Percentiles rank a stretch among this genome's conserved stretches.
phyloP scores from a whole-genome alignment of 1,140 invertebrate species.

The Meloidogyne chitwoodi region DNA sequence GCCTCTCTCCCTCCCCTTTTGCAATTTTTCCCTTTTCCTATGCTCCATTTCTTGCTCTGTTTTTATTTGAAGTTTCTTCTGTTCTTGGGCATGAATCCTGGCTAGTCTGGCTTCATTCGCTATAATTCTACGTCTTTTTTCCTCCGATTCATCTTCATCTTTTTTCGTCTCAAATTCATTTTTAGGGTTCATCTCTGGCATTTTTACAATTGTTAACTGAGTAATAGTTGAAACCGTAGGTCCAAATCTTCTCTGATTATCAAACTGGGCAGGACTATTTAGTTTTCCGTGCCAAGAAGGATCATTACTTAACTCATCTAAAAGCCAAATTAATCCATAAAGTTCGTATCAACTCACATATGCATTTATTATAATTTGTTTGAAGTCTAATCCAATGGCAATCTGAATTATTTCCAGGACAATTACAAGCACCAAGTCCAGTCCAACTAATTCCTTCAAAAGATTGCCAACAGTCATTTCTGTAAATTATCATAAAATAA shows the following conservation, averaged over 20 bases:
- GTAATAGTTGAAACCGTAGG: not conserved
- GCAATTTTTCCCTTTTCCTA: not conserved
- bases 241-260: not conserved
- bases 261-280: slow-evolving; percentile 4
- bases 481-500: slow-evolving; percentile 3
- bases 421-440: slow-evolving; percentile 51
- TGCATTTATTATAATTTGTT: slow-evolving; percentile 60
- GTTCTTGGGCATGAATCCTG: not conserved
- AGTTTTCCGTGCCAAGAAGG: slow-evolving; percentile 5
- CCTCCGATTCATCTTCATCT: not conserved
- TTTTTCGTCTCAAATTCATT: not conserved
- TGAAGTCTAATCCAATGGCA: slow-evolving; percentile 59
- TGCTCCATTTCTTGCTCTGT: not conserved
- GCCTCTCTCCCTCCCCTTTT: not conserved
- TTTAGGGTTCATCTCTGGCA: not conserved
- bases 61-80: not conserved
- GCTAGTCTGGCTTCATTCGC: not conserved
- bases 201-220: not conserved
- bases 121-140: not conserved
- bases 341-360: slow-evolving; percentile 35
- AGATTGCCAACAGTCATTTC: slow-evolving; percentile 57
- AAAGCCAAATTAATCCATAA: not conserved
- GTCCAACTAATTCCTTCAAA: slow-evolving; percentile 58
- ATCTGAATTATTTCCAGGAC: slow-evolving; percentile 49
- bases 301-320: slow-evolving; percentile 10